A percentile compares a stretch with the other conserved stretches of the same genome.
phyloP scores from a whole-genome alignment of 2,113 vertebrate genomes.

The Oryzias melastigma region DNA sequence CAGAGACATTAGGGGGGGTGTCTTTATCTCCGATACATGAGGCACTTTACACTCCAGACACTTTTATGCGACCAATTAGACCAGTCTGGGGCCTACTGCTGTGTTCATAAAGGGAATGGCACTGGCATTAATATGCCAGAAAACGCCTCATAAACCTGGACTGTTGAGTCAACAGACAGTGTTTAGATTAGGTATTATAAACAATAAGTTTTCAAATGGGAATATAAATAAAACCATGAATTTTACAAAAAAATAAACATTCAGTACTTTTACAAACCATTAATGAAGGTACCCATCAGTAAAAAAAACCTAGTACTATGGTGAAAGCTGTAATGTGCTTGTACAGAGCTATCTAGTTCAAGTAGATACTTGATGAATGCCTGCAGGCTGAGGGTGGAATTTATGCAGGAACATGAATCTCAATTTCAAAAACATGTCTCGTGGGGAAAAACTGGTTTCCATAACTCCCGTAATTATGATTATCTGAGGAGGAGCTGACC shows the following conservation, averaged over 20 bases:
- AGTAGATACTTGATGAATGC: slow-evolving; percentile 6
- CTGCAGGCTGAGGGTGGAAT: slow-evolving; percentile 2
- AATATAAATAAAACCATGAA: no score
- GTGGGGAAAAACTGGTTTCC: slow-evolving; percentile 34
- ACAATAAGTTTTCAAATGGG: no score
- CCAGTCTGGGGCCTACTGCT: slow-evolving; percentile 13
- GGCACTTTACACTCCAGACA: slow-evolving; percentile 48
- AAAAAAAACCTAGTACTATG: not conserved
- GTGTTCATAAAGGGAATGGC: slow-evolving; percentile 32
- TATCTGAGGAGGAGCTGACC: slow-evolving; percentile 57
- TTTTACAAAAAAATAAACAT: no score
- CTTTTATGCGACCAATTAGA: slow-evolving; percentile 58
- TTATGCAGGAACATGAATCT: slow-evolving; percentile 1
- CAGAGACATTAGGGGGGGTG: slow-evolving; percentile 47
- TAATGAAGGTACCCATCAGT: no score
- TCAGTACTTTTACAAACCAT: no score
- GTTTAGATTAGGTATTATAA: no score
- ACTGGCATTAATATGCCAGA: slow-evolving; percentile 1
- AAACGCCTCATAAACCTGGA: no score
- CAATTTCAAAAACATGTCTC: slow-evolving; percentile 25
- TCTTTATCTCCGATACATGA: slow-evolving; percentile 54
- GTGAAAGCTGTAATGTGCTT: not conserved
- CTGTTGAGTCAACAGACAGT: no score
- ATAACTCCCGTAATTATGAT: slow-evolving; percentile 30
- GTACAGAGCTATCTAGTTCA: slow-evolving; percentile 9